Percentiles rank a stretch among this genome's conserved stretches.
phyloP scores from a whole-genome alignment of 1,140 invertebrate genomes.

The Microplitis demolitor region DNA sequence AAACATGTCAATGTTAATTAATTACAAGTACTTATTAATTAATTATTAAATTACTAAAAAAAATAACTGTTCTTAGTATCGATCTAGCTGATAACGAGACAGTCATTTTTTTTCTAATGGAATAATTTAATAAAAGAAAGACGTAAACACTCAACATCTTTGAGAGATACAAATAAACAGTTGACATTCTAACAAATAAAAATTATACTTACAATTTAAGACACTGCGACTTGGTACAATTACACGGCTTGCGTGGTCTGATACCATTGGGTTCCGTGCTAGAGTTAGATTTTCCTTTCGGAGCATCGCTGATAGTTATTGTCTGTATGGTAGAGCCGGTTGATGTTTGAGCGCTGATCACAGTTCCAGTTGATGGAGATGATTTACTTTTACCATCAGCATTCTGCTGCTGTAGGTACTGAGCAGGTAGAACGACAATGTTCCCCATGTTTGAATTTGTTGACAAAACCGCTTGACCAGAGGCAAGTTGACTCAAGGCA shows the following conservation, averaged over 20 bases:
- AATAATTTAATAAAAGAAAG: slow-evolving; percentile 39
- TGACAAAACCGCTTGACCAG: slow-evolving; percentile 64
- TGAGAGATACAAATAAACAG: slow-evolving; percentile 14
- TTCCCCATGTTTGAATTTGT: slow-evolving; percentile 60
- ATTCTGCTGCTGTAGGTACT: slow-evolving; percentile 61
- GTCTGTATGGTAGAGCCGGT: slow-evolving; percentile 44
- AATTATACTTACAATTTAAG: slow-evolving; percentile 81
- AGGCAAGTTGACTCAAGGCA: slow-evolving; percentile 60
- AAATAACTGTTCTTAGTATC: neutral
- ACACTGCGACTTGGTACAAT: slow-evolving; percentile 99
- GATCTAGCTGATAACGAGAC: slow-evolving; percentile 22
- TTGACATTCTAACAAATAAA: slow-evolving; percentile 1
- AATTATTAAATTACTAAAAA: neutral
- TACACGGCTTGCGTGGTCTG: slow-evolving; percentile 91
- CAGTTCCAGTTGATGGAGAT: slow-evolving; percentile 42
- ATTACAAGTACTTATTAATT: neutral
- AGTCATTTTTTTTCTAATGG: slow-evolving; percentile 36
- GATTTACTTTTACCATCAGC: slow-evolving; percentile 52
- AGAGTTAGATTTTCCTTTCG: slow-evolving; percentile 45
- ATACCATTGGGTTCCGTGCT: slow-evolving; percentile 71
- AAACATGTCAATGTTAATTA: slow-evolving; percentile 27
- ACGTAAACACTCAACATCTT: slow-evolving; percentile 30
- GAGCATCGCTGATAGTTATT: slow-evolving; percentile 38
- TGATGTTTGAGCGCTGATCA: slow-evolving; percentile 50
- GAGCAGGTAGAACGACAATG: slow-evolving; percentile 67